Evolutionary conservation across 2,113 vertebrate species (phyloP).

Genomic region (Tachuris rubrigastra): DNA sequence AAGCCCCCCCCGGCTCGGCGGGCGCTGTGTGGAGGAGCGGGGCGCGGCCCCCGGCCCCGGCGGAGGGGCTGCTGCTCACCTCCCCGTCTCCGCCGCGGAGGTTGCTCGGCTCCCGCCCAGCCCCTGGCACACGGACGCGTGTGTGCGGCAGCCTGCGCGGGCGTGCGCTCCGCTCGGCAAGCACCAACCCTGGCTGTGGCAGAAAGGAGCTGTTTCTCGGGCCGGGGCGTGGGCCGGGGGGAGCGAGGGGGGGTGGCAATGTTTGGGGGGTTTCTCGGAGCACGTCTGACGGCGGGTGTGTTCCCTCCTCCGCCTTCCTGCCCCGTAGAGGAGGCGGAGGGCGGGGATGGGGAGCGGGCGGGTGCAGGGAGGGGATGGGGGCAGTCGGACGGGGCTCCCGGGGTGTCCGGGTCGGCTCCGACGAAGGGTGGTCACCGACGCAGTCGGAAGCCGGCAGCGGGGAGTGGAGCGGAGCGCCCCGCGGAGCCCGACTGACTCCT

Average conservation of each 20-base stretch:
- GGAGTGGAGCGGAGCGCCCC: background rate
- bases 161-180: background rate
- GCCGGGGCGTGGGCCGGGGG: background rate
- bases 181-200: background rate
- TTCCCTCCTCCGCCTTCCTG: constrained; percentile 7
- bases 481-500: background rate
- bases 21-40: background rate
- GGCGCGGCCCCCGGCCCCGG: background rate
- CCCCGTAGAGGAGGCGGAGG: constrained; percentile 3
- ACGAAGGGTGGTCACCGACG: background rate
- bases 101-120: background rate
- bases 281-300: background rate
- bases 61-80: background rate
- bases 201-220: background rate
- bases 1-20: background rate
- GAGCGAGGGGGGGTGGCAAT: background rate
- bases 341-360: constrained; percentile 19
- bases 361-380: background rate
- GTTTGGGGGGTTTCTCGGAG: background rate
- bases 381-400: background rate
- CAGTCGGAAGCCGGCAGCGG: background rate
- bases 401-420: background rate
- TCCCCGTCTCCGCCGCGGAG: background rate
- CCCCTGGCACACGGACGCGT: background rate
- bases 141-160: background rate